These are phyloP conservation scores for Acomys russatus DNA, from an alignment of 2,797 vertebrate genomes.

Conservation along the genomic window DNA sequence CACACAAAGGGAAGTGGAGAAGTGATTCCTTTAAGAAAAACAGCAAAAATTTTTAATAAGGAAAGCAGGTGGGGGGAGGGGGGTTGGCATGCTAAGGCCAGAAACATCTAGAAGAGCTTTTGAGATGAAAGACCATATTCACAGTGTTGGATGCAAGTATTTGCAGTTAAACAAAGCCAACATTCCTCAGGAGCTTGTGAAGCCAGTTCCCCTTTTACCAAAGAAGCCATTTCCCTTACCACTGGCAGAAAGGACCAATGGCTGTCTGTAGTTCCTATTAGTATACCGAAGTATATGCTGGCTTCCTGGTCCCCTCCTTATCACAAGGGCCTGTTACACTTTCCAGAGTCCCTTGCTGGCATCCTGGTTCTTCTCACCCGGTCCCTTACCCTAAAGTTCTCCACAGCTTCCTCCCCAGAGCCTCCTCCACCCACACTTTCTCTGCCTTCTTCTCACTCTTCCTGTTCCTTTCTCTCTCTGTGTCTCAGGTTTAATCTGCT, in stretches of 20 bases:
- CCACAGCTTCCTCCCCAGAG: not conserved
- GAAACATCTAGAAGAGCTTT: not conserved
- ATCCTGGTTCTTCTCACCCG: not conserved
- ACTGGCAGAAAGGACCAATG: not conserved
- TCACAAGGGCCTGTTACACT: not conserved
- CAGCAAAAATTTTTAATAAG: not conserved
- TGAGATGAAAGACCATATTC: not conserved
- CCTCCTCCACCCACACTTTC: not conserved
- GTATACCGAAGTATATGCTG: too few relatives aligned
- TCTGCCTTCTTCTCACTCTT: not conserved
- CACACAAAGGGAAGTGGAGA: not conserved
- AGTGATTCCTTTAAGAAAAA: not conserved
- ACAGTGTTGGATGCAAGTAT: not conserved
- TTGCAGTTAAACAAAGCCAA: not conserved
- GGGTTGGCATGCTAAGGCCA: not conserved
- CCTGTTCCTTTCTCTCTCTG: not conserved
- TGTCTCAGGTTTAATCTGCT: not conserved
- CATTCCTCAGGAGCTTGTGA: not conserved
- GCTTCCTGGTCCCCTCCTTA: too few relatives aligned
- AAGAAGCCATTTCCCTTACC: not conserved
- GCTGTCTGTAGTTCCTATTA: not conserved
- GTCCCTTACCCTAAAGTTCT: not conserved
- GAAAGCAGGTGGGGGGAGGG: too few relatives aligned
- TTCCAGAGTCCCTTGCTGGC: not conserved
- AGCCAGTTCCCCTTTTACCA: not conserved